A percentile compares a stretch with the other conserved stretches of the same genome.
Conservation (phyloP, 30 jellyfish, hydroid and myxozoan species). For the Turritopsis dohrnii region DNA sequence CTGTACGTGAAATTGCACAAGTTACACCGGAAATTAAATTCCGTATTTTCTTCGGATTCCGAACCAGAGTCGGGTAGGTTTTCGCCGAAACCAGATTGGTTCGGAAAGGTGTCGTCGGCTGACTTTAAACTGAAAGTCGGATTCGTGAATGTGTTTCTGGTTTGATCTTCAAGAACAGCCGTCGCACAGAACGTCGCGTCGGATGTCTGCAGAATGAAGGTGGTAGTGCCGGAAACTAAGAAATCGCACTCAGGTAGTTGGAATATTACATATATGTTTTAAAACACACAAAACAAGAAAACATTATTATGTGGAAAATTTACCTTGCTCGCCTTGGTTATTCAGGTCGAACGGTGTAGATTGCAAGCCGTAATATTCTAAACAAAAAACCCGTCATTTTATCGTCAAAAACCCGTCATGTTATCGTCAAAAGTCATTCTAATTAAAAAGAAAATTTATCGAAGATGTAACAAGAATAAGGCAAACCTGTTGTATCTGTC, state of each 20-base stretch:
- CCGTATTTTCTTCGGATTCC: conserved; percentile 28
- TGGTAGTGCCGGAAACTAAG: conserved; percentile 30
- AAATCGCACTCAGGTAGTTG: not conserved
- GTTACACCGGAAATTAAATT: conserved; percentile 29
- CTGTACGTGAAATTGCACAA: conserved; percentile 37
- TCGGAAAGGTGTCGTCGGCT: not conserved
- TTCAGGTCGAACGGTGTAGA: conserved; percentile 28
- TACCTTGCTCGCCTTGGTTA: conserved; percentile 28
- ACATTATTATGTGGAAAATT: not conserved
- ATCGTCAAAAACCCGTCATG: too few relatives aligned
- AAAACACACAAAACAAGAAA: too few relatives aligned
- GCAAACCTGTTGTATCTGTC: conserved; percentile 21
- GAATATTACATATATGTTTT: too few relatives aligned
- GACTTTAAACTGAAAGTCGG: conserved; percentile 8
- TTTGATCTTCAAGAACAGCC: conserved; percentile 26
- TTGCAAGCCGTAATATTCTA: conserved; percentile 27
- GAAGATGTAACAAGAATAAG: not conserved
- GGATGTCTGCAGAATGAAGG: conserved; percentile 30
- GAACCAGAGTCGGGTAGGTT: conserved; percentile 23
- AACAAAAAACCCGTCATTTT: too few relatives aligned
- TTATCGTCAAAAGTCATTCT: too few relatives aligned
- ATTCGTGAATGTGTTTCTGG: not conserved
- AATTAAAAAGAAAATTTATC: not conserved
- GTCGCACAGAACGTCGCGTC: conserved; percentile 35
- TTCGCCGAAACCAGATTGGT: conserved; percentile 21